A percentile compares a stretch with the other conserved stretches of the same genome.
phyloP scores from a whole-genome alignment of 2,888 invertebrate genomes.

The Nasonovia ribisnigri region DNA sequence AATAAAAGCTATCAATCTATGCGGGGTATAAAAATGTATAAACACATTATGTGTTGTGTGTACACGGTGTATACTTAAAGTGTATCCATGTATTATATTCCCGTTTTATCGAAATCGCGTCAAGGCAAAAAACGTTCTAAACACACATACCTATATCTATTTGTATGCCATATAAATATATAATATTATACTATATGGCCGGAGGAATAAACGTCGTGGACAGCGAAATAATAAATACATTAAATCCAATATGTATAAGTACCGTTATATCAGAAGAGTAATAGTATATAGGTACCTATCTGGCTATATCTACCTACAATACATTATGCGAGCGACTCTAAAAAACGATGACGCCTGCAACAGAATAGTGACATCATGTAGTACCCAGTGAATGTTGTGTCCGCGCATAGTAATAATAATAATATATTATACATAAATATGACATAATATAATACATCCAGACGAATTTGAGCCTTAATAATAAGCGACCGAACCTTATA shows the following conservation, averaged over 20 bases:
- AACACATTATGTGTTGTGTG: background rate
- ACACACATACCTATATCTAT: background rate
- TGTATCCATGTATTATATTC: background rate
- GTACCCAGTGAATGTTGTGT: background rate
- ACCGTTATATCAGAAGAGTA: background rate
- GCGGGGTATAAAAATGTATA: background rate
- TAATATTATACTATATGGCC: background rate
- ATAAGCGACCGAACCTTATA: too few species aligned
- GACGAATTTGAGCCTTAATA: too few species aligned
- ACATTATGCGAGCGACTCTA: background rate
- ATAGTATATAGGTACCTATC: background rate
- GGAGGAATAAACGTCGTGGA: background rate
- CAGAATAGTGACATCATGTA: background rate
- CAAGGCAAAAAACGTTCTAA: background rate
- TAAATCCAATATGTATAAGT: background rate
- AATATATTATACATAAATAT: too few species aligned
- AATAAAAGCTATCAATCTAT: background rate
- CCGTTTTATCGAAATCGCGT: background rate
- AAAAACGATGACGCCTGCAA: background rate
- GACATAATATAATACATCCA: too few species aligned
- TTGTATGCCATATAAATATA: background rate
- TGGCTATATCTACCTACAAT: background rate
- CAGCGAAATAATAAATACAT: background rate
- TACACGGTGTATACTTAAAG: background rate
- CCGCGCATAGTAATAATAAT: background rate